Base-by-base conservation (phyloP, 2,888 invertebrate species). In the Polyommatus icarus region DNA sequence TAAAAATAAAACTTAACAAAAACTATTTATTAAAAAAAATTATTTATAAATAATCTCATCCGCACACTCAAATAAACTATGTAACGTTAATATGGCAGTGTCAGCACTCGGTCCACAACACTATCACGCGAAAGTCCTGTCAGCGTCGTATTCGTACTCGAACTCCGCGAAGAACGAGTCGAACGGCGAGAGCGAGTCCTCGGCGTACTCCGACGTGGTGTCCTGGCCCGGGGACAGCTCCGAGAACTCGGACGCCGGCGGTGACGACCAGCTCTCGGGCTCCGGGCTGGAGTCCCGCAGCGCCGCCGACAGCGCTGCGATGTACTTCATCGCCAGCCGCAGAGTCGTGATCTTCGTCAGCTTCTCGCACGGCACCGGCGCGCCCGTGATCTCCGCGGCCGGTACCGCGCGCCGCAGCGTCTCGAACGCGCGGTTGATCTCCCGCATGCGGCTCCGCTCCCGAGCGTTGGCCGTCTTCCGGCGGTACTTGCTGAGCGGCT, bases 381-480 rank as follows among this genome's bases (percentile, higher is more conserved):
- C 87, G 76, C 95, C 95, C 7, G 95, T 94, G 83, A 92, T 90
- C 79, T 94, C 94, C 18, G 95, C 87, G 0, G 93, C 93, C 8
- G 98, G 98, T 15, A 98, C 96, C 36, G 96, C 97, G 20, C 95
- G 95, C 36, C 98, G 95, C 10, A 98, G 93, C 1, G 96, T 95
- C 87, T 98, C 98, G 89, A 98, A 98, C 0, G 98, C 98, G 79
- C 96, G 95, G 91, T 98, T 98, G 83, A 98, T 98, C 88, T 98
- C 98, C 76, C 97, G 95, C 98, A 98, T 98, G 78, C 98, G 95
- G 82, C 96, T 96, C 54, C 98, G 90, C 86, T 98, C 98, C 50
- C 98, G 91, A 0, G 98, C 98, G 91, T 98, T 98, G 18, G 98
- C 98, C 0, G 98, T 98, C 94, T 97, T 97, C 83, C 98, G 95